A percentile compares a stretch with the other conserved stretches of the same genome.
Evolutionary conservation across 2,113 vertebrate genomes (phyloP).

Genomic region (Catharus fuscescens): DNA sequence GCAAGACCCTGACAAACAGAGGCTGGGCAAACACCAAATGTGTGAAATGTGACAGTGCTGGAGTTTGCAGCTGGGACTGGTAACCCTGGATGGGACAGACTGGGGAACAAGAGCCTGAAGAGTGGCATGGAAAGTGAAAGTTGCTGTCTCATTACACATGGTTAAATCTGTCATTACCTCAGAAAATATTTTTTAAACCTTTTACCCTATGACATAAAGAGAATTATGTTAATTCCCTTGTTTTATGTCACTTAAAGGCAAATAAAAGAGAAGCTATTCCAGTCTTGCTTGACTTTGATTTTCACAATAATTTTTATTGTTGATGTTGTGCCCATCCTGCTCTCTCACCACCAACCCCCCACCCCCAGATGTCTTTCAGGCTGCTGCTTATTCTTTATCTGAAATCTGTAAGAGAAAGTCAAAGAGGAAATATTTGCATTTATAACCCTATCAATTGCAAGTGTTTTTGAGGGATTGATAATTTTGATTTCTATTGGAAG

Average conservation of each 20-base stretch:
- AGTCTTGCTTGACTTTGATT: neutral
- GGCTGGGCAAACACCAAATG: too few relatives aligned
- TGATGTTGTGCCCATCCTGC: neutral
- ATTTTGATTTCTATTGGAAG: neutral
- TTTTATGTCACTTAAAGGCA: conserved; percentile 83
- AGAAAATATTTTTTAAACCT: neutral
- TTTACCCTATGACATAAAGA: too few relatives aligned
- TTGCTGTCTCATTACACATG: neutral
- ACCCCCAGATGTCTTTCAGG: neutral
- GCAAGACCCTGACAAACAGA: neutral
- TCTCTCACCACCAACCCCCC: neutral
- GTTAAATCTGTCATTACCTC: neutral
- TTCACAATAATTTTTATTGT: neutral
- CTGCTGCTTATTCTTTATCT: neutral
- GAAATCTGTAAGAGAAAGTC: neutral
- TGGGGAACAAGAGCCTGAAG: neutral
- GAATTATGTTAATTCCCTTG: conserved; percentile 79
- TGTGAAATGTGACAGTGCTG: neutral
- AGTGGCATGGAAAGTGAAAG: neutral
- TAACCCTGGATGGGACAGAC: fast-evolving
- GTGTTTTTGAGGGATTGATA: neutral
- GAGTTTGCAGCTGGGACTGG: neutral
- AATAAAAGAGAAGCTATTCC: conserved; percentile 69
- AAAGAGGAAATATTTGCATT: neutral
- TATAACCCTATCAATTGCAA: neutral